Evolutionary conservation across 1,140 invertebrate genomes (phyloP).

Genomic region (Oryctes rhinoceros): DNA sequence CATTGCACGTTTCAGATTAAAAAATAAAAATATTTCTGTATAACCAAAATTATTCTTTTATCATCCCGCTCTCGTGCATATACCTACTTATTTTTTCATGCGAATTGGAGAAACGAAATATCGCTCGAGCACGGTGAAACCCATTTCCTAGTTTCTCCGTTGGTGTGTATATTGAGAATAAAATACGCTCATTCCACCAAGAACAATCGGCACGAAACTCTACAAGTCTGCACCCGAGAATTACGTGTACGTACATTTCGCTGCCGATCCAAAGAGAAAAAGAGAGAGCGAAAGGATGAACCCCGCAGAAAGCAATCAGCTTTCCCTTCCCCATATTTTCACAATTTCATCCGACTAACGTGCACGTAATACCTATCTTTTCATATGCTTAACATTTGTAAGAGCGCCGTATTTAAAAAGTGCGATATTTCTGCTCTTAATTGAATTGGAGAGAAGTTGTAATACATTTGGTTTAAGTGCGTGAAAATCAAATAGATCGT

Average conservation of each 20-base stretch:
- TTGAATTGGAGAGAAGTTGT: not conserved
- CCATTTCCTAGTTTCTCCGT: not conserved
- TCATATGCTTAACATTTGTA: not conserved
- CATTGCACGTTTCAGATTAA: no score
- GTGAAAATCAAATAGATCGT: no score
- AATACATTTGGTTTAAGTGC: not conserved
- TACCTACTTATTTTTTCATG: not conserved
- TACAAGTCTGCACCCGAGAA: not conserved
- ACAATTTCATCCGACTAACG: not conserved
- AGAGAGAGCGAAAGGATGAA: conserved; percentile 13
- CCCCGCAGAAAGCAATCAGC: conserved; percentile 17
- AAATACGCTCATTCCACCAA: not conserved
- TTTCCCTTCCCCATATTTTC: conserved; percentile 18
- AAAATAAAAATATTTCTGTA: no score
- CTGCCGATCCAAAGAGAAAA: not conserved
- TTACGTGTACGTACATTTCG: not conserved
- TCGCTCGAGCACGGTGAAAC: not conserved
- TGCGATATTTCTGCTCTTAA: not conserved
- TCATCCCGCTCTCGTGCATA: no score
- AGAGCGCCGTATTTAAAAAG: not conserved
- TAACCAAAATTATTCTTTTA: no score
- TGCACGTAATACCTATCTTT: not conserved
- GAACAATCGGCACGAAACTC: not conserved
- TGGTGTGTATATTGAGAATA: not conserved
- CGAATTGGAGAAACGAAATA: not conserved